A percentile compares a stretch with the other conserved stretches of the same genome.
Evolutionary conservation across 2,888 invertebrate species (phyloP).

Genomic region (Dynastes maya): DNA sequence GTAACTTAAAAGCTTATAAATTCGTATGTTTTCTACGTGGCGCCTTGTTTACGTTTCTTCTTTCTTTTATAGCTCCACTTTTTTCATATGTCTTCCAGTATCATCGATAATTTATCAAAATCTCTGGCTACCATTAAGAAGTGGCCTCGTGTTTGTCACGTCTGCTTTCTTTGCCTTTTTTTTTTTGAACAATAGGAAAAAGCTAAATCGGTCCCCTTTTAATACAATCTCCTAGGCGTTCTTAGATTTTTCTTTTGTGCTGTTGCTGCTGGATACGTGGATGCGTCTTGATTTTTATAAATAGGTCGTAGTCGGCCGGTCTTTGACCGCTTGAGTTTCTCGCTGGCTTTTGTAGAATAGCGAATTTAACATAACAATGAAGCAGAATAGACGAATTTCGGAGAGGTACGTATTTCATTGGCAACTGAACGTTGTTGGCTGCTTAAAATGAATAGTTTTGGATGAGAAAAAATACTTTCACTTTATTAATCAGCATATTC

Average conservation of each 20-base stretch:
- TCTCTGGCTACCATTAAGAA: too few species aligned
- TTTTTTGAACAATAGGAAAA: too few species aligned
- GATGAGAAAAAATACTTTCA: too few species aligned
- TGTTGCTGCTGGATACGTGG: not conserved
- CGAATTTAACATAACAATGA: slow-evolving; percentile 37
- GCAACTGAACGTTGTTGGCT: too few species aligned
- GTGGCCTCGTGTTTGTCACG: too few species aligned
- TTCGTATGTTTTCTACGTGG: too few species aligned
- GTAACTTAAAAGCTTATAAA: too few species aligned
- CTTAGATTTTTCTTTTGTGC: slow-evolving; percentile 3
- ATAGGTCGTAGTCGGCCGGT: slow-evolving; percentile 28
- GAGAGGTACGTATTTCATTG: not conserved
- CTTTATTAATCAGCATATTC: too few species aligned
- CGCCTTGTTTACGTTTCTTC: not conserved
- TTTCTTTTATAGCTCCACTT: not conserved
- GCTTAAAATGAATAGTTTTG: too few species aligned
- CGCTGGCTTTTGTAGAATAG: not conserved
- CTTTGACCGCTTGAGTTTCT: slow-evolving; percentile 29
- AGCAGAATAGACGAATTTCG: not conserved
- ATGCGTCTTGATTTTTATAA: slow-evolving; percentile 35
- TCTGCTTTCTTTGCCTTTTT: not conserved
- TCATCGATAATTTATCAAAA: too few species aligned
- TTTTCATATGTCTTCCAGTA: too few species aligned
- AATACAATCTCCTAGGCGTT: not conserved
- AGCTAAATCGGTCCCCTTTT: not conserved